phyloP scores from a whole-genome alignment of 2,113 vertebrate species.

The Rhinopomastus cyanomelas region DNA sequence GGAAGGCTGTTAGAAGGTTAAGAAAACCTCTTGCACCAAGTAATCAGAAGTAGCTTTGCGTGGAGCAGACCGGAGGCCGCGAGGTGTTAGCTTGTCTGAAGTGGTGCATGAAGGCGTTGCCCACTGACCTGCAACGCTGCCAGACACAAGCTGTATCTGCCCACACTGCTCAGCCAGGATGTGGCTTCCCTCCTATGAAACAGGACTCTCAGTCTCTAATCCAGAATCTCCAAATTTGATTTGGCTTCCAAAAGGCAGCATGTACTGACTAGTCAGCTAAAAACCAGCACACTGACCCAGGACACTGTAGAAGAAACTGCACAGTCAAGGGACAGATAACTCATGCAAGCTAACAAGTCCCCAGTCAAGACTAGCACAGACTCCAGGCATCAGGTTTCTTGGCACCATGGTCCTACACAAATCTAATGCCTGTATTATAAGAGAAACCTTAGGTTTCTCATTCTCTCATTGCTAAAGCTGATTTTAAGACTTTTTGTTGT shows the following conservation, averaged over 20 bases:
- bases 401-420: not conserved
- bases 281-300: not conserved
- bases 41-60: not conserved
- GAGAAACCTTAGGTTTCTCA: not conserved
- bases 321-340: not conserved
- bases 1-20: too few species aligned
- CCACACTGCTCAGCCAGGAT: not conserved
- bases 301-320: not conserved
- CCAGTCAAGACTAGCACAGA: not conserved
- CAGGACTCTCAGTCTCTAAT: not conserved
- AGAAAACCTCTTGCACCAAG: fast-evolving
- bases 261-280: not conserved
- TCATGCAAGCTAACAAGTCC: not conserved
- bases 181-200: not conserved
- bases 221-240: not conserved
- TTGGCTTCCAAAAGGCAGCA: not conserved
- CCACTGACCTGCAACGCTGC: not conserved
- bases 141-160: not conserved
- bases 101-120: not conserved
- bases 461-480: not conserved
- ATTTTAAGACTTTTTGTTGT: not conserved
- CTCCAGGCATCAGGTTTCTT: not conserved
- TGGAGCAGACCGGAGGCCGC: not conserved
- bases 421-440: not conserved
- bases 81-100: not conserved